Evolutionary conservation across 1,140 invertebrate species (phyloP), one percentile per base, ranked within the genome.

Genomic region (Oncopeltus fasciatus): DNA sequence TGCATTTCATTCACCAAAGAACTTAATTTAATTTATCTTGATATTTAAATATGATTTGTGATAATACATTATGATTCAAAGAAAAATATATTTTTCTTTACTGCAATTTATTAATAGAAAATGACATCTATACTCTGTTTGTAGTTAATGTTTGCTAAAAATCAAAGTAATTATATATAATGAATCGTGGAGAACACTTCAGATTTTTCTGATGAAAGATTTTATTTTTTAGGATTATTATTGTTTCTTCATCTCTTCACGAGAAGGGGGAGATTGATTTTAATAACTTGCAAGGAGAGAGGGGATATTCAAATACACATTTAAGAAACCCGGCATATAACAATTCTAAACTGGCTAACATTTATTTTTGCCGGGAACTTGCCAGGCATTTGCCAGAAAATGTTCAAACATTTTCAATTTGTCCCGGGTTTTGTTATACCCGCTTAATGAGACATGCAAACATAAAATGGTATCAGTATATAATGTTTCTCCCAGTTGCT

Each of bases 351-450:
- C 73, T 91, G 47, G 86, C 85, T 64, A 88, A 89, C 69, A 77
- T 78, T 2, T 83, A 87, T 66, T 87, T 88, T 71, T 79, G 76
- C 1, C 73, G 73, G 47, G 81, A 85, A 60, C 70, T 90, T 57
- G 76, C 84, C 0, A 78, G 75, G 47, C 75, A 77, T 16, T 31
- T 63, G 1, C 61, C 47, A 24, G 74, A 72, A 29, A 81, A 81
- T 38, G 76, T 92, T 2, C 81, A 80, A 65, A 83, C 88, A 2
- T 86, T 88, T 69, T 80, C 82, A 38, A 78, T 87, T 56, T 90
- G 90, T 69, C 92, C 91, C 21, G 91, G 92, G 27, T 88, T 91
- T 71, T 86, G 86, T 21, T 87, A 86, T 61, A 92, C 90, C 1
- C 82, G 83, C 60, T 74, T 87, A 64, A 86, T 82, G 68, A 82